These are phyloP conservation scores for Aeoliscus strigatus DNA, from an alignment of 2,797 vertebrate species.

Conservation along the genomic window DNA sequence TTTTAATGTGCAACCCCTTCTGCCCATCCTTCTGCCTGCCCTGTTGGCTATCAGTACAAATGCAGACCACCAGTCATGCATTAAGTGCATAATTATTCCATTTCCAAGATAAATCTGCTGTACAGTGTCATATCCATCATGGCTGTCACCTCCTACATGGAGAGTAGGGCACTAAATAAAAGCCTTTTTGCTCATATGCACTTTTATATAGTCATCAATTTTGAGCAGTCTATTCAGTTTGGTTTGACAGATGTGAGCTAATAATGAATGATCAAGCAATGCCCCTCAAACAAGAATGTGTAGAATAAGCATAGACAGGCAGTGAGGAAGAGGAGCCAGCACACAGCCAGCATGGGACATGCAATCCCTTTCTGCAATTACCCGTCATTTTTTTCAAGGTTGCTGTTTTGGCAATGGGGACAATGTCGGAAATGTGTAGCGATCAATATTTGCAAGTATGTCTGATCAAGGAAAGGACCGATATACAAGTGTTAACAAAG, in stretches of 20 bases:
- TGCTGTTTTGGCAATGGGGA: slow-evolving; percentile 55
- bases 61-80: slow-evolving; percentile 84
- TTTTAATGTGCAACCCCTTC: slow-evolving; percentile 52
- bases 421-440: slow-evolving; percentile 64
- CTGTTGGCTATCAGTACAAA: slow-evolving; percentile 83
- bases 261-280: slow-evolving; percentile 83
- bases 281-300: slow-evolving; percentile 67
- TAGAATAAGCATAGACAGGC: slow-evolving; percentile 40
- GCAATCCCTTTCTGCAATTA: slow-evolving; percentile 47
- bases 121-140: slow-evolving; percentile 88
- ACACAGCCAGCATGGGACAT: slow-evolving; percentile 31
- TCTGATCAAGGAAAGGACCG: slow-evolving; percentile 55
- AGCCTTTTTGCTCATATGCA: slow-evolving; percentile 86
- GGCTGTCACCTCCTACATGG: slow-evolving; percentile 81
- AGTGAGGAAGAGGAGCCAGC: slow-evolving; percentile 8
- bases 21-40: slow-evolving; percentile 58
- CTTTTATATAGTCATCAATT: slow-evolving; percentile 89
- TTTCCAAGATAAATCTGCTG: slow-evolving; percentile 92
- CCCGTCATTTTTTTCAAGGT: slow-evolving; percentile 51
- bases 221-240: slow-evolving; percentile 81
- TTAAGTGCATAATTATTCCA: slow-evolving; percentile 88
- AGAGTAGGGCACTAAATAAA: slow-evolving; percentile 85
- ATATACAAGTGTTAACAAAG: slow-evolving; percentile 75
- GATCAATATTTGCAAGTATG: slow-evolving; percentile 70
- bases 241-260: slow-evolving; percentile 82